A percentile compares a stretch with the other conserved stretches of the same genome.
phyloP scores from a whole-genome alignment of 2,797 vertebrate species.

The Zenarchopterus dispar region DNA sequence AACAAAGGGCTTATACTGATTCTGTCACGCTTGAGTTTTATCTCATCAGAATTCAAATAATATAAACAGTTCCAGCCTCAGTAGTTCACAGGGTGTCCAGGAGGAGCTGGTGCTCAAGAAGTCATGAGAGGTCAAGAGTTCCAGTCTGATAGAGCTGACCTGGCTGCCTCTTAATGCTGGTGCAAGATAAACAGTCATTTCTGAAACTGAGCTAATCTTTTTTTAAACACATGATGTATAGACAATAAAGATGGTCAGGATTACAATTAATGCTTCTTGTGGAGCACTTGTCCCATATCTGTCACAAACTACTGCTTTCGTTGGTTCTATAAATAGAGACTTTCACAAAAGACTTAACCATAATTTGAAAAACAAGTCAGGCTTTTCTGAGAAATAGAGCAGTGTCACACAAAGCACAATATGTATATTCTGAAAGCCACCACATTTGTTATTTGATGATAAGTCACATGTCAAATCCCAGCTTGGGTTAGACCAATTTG shows the following conservation, averaged over 20 bases:
- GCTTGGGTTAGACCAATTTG: conserved; percentile 21
- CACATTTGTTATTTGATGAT: conserved; percentile 46
- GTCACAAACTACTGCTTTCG: background rate
- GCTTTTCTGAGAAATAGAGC: conserved; percentile 6
- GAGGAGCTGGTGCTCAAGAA: conserved; percentile 44
- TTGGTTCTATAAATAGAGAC: background rate
- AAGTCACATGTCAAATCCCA: conserved; percentile 47
- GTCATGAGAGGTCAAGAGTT: conserved; percentile 67
- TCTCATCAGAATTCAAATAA: too few relatives aligned
- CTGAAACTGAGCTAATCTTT: conserved; percentile 45
- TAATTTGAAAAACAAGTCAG: background rate
- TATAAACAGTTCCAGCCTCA: too few relatives aligned
- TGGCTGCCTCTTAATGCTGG: conserved; percentile 47
- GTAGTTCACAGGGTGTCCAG: conserved; percentile 16
- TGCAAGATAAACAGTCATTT: conserved; percentile 66
- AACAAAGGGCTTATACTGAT: too few relatives aligned
- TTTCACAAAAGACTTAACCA: background rate
- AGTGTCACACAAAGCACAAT: conserved; percentile 2
- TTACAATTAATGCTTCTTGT: background rate
- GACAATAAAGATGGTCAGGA: conserved; percentile 7
- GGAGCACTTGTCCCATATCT: background rate
- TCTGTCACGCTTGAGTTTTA: too few relatives aligned
- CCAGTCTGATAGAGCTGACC: conserved; percentile 56
- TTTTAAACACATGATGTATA: conserved; percentile 12
- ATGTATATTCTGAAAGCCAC: conserved; percentile 16